Percentiles rank a stretch among this genome's conserved stretches.
phyloP scores from a whole-genome alignment of 2,888 invertebrate species.

The Pachydiplax longipennis region DNA sequence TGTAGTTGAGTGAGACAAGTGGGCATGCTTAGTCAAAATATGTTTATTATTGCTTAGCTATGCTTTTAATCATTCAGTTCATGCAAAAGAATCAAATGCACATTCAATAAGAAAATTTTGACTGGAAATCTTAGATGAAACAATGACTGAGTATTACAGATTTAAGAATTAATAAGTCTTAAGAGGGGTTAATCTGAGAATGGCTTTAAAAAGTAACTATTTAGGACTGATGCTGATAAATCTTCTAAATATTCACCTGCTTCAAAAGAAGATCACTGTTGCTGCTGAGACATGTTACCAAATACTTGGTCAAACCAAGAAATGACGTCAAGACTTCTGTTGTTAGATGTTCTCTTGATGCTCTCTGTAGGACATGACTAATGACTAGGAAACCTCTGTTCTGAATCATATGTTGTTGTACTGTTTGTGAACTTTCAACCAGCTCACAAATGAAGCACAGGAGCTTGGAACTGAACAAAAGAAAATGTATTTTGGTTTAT shows the following conservation, averaged over 20 bases:
- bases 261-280: conserved; percentile 90
- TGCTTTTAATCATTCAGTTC: no score
- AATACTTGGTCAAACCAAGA: conserved; percentile 88
- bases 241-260: conserved; percentile 71
- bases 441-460: conserved; percentile 97
- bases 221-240: not conserved
- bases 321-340: conserved; percentile 93
- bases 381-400: conserved; percentile 98
- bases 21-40: no score
- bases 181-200: no score
- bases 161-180: no score
- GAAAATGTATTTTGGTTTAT: conserved; percentile 3
- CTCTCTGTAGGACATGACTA: conserved; percentile 94
- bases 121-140: no score
- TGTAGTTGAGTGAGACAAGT: no score
- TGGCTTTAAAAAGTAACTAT: no score
- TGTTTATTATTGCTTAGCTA: no score
- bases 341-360: conserved; percentile 91
- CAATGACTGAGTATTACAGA: no score
- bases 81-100: no score
- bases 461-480: conserved; percentile 81
- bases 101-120: no score
- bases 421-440: conserved; percentile 95
- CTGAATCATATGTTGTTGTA: conserved; percentile 99
- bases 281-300: conserved; percentile 90